A percentile compares a stretch with the other conserved stretches of the same genome.
phyloP scores from a whole-genome alignment of 2,113 vertebrate species.

The Hippopotamus amphibius region DNA sequence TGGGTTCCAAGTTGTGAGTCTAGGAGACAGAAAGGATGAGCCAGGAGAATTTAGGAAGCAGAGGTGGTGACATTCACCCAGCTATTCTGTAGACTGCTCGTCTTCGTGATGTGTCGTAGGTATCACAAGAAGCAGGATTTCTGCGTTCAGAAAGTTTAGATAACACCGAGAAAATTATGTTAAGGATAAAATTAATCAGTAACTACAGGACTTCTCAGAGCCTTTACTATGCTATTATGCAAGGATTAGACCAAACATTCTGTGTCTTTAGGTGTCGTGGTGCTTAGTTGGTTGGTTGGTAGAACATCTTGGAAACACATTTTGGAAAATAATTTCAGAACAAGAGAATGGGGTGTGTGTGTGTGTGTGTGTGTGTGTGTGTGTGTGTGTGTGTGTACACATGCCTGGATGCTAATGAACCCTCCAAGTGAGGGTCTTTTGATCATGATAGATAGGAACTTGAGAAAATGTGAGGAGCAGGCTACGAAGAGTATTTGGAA shows the following conservation, averaged over 20 bases:
- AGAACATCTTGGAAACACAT: not conserved
- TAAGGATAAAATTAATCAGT: slow-evolving; percentile 38
- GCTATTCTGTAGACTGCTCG: not conserved
- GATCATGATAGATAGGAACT: not conserved
- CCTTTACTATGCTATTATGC: slow-evolving; percentile 2
- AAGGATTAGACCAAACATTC: not conserved
- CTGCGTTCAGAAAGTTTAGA: not conserved
- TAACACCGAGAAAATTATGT: not conserved
- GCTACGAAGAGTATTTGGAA: slow-evolving; percentile 11
- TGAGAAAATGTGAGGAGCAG: not conserved
- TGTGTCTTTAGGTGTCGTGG: not conserved
- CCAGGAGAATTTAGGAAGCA: not conserved
- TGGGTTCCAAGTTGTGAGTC: not conserved
- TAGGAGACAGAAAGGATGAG: not conserved
- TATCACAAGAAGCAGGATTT: slow-evolving; percentile 21
- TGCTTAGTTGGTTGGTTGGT: not conserved
- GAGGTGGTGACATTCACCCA: not conserved
- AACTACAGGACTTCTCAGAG: slow-evolving; percentile 26
- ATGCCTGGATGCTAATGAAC: not conserved
- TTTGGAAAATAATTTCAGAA: slow-evolving; percentile 53
- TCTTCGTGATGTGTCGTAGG: not conserved
- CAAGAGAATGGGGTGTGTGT: not conserved
- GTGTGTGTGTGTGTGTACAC: not conserved
- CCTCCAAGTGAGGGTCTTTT: not conserved
- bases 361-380: not conserved